These are phyloP conservation scores for Branchinecta sandiegonensis DNA, from an alignment of 2,888 invertebrate genomes.

Conservation along the genomic window DNA sequence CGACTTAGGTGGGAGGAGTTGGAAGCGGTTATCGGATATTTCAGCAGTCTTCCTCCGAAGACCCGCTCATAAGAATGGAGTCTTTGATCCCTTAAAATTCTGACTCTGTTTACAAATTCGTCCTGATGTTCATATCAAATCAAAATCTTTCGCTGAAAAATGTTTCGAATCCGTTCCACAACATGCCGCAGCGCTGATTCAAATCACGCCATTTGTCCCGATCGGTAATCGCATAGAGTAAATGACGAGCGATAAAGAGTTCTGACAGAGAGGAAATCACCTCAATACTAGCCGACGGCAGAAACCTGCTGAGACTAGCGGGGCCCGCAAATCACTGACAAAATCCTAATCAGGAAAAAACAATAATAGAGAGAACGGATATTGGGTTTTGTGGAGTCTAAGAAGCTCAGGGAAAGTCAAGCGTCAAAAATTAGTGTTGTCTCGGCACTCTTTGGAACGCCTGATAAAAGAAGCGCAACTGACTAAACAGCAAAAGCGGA, in stretches of 20 bases:
- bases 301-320: conserved; percentile 1
- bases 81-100: too few relatives aligned
- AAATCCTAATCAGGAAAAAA: conserved; percentile 16
- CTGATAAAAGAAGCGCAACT: too few relatives aligned
- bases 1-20: too few relatives aligned
- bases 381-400: not conserved
- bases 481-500: too few relatives aligned
- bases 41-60: too few relatives aligned
- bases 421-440: too few relatives aligned
- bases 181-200: not conserved
- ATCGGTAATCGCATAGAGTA: not conserved
- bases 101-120: not conserved
- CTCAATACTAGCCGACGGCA: not conserved
- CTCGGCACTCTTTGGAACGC: too few relatives aligned
- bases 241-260: not conserved
- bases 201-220: not conserved
- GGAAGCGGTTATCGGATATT: too few relatives aligned
- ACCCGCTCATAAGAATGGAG: too few relatives aligned
- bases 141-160: conserved; percentile 5
- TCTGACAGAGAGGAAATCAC: conserved; percentile 8
- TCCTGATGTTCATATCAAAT: not conserved
- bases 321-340: conserved; percentile 16
- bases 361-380: not conserved
- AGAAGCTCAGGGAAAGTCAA: too few relatives aligned
- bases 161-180: conserved; percentile 11